phyloP scores from a whole-genome alignment of 2,888 invertebrate genomes.

The Chloromyia formosa region DNA sequence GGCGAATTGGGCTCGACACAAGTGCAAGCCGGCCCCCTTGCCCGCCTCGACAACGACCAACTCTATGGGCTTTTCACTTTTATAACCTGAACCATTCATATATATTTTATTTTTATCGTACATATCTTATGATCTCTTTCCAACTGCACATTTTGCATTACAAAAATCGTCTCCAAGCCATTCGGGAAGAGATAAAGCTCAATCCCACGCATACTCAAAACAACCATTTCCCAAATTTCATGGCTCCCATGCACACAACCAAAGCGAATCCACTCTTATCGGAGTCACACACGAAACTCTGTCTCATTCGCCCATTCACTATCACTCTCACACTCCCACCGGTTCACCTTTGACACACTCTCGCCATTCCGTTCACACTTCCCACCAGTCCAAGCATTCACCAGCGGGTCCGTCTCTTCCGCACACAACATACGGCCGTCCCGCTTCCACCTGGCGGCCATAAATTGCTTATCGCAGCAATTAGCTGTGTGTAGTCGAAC shows the following conservation, averaged over 20 bases:
- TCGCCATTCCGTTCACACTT: not conserved
- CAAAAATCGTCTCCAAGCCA: conserved; percentile 46
- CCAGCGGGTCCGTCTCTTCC: not conserved
- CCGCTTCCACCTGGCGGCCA: conserved; percentile 1
- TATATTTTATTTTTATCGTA: conserved; percentile 50
- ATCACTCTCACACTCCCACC: not conserved
- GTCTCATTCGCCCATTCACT: not conserved
- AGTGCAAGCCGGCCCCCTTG: not conserved
- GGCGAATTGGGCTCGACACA: too few species aligned
- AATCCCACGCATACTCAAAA: conserved; percentile 45
- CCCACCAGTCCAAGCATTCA: not conserved
- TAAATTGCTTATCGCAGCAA: conserved; percentile 43
- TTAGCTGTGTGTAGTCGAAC: conserved; percentile 28
- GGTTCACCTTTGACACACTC: not conserved
- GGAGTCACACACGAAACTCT: not conserved
- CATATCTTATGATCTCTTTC: conserved; percentile 49
- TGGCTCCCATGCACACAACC: conserved; percentile 2
- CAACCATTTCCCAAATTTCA: conserved; percentile 42
- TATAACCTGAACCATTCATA: conserved; percentile 43
- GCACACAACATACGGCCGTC: conserved; percentile 9
- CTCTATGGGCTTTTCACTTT: conserved; percentile 7
- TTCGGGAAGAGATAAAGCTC: conserved; percentile 45
- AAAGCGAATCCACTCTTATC: conserved; percentile 5
- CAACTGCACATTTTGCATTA: conserved; percentile 49
- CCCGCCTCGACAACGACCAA: too few species aligned